Evolutionary conservation across 2,797 vertebrate genomes (phyloP).

Genomic region (Molossus alvarezi): DNA sequence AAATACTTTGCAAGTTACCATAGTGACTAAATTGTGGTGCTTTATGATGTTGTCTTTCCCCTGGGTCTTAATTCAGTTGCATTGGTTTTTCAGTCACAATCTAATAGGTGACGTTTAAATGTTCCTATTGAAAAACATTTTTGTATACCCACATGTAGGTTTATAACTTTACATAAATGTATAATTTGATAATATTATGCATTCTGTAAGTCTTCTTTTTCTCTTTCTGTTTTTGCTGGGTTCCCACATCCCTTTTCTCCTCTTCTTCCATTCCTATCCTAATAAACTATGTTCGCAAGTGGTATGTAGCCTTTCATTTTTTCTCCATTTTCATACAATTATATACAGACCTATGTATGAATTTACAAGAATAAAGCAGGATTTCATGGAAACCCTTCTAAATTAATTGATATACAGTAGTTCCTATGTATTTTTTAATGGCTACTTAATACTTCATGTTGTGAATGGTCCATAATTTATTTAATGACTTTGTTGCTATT

Average conservation of each 20-base stretch:
- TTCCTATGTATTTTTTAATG: slow-evolving; percentile 56
- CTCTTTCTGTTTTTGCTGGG: not conserved
- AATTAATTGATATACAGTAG: not conserved
- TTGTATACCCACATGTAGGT: not conserved
- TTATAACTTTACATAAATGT: slow-evolving; percentile 43
- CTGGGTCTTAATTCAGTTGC: slow-evolving; percentile 73
- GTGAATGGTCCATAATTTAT: not conserved
- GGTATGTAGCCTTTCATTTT: not conserved
- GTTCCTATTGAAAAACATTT: slow-evolving; percentile 17
- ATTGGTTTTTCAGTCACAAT: slow-evolving; percentile 80
- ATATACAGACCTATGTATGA: not conserved
- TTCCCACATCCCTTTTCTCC: not conserved
- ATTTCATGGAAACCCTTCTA: not conserved
- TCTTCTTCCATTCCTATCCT: not conserved
- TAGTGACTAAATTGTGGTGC: slow-evolving; percentile 77
- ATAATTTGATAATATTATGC: slow-evolving; percentile 55
- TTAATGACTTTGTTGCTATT: not conserved
- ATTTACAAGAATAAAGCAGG: not conserved
- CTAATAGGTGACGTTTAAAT: slow-evolving; percentile 64
- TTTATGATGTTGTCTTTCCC: slow-evolving; percentile 72
- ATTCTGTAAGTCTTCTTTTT: slow-evolving; percentile 58
- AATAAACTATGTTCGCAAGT: not conserved
- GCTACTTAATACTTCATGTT: slow-evolving; percentile 63
- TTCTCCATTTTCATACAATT: not conserved
- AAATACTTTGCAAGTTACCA: slow-evolving; percentile 85